Evolutionary conservation across 2,888 invertebrate species (phyloP).

Genomic region (Tenthredo distinguenda): DNA sequence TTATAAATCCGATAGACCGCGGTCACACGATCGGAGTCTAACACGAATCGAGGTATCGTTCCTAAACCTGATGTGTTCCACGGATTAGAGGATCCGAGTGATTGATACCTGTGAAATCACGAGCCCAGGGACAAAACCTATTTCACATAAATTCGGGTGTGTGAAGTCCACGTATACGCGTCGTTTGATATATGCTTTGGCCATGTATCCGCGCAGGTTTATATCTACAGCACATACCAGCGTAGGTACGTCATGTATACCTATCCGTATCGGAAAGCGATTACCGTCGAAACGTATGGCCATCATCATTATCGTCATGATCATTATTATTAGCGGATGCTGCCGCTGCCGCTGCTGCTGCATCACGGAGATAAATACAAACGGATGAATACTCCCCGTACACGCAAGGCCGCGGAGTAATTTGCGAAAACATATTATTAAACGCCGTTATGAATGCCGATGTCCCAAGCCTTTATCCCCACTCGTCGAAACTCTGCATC

Average conservation of each 20-base stretch:
- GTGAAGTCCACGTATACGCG: not conserved
- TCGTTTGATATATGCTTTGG: not conserved
- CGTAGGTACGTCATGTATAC: not conserved
- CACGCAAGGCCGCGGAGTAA: not conserved
- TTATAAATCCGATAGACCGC: not conserved
- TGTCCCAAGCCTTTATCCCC: not conserved
- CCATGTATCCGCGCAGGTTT: not conserved
- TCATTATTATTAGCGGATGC: constrained; percentile 47
- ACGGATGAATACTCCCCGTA: not conserved
- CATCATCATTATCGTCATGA: constrained; percentile 48
- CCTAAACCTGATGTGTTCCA: constrained; percentile 17
- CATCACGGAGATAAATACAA: not conserved
- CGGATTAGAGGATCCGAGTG: constrained; percentile 12
- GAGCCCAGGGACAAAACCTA: constrained; percentile 28
- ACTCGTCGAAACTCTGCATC: not conserved
- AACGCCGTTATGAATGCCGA: not conserved
- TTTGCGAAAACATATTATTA: not conserved
- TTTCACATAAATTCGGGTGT: constrained; percentile 1
- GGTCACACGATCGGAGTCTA: not conserved
- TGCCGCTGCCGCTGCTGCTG: not conserved
- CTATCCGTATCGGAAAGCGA: constrained; percentile 48
- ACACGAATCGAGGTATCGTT: not conserved
- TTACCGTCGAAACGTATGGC: constrained; percentile 45
- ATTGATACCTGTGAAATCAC: constrained; percentile 8
- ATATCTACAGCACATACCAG: not conserved